Evolutionary conservation across 2,888 invertebrate species (phyloP), one percentile per base, ranked within the genome.

Genomic region (Flabesymbios commensalis): DNA sequence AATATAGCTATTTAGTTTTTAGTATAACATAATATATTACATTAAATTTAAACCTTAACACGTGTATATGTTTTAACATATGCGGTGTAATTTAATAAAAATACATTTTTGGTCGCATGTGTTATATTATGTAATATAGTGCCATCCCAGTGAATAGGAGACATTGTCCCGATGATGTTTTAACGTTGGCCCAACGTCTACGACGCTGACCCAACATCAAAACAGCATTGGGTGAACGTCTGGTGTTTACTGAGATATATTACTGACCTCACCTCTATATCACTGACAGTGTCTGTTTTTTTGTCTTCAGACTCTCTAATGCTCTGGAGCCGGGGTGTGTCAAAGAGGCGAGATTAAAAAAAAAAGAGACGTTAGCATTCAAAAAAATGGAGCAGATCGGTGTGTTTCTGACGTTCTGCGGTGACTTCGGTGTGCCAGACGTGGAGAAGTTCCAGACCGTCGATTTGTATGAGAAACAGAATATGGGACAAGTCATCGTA

Each of bases 381-480:
- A 95, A 94, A 86, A 95, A 94, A 85, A 88, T 97, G 73, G 96
- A 97, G 83, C 88, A 88, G 74, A 91, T 90, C 61, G 88, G 89
- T 78, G 91, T 94, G 90, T 96, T 97, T 85, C 85, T 94, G 63
- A 91, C 90, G 71, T 90, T 90, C 10, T 93, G 92, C 59, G 89
- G 88, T 79, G 88, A 87, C 61, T 86, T 95, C 68, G 98, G 97
- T 42, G 95, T 99, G 2, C 92, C 93, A 0, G 90, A 92, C 26
- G 92, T 93, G 80, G 97, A 97, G 85, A 91, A 92, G 52, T 97
- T 97, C 88, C 94, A 96, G 85, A 97, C 96, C 2, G 95, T 96
- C 2, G 98, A 98, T 83, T 87, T 98, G 53, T 97, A 94, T 92
- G 98, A 98, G 84, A 87, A 90, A 78, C 93, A 94, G 85, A 98